Evolutionary conservation across 1,140 invertebrate genomes (phyloP).

Genomic region (Cataglyphis hispanica): DNA sequence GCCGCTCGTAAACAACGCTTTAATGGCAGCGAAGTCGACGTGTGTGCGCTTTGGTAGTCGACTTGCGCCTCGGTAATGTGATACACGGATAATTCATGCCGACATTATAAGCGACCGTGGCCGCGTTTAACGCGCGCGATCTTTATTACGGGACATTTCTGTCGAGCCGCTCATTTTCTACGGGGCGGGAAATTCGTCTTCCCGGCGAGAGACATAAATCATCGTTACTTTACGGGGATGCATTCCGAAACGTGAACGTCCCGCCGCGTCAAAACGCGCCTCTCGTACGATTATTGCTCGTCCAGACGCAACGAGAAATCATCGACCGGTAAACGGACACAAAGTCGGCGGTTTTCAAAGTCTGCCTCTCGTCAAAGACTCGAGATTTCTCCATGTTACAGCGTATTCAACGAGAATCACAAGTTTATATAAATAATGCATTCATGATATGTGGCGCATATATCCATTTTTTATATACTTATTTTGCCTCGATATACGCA

Average conservation of each 20-base stretch:
- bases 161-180: slow-evolving; percentile 50
- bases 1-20: slow-evolving; percentile 70
- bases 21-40: slow-evolving; percentile 59
- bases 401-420: slow-evolving; percentile 2
- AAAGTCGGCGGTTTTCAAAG: background rate
- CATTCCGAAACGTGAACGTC: slow-evolving; percentile 38
- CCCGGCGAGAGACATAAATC: slow-evolving; percentile 47
- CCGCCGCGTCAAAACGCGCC: slow-evolving; percentile 13
- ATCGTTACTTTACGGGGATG: slow-evolving; percentile 34
- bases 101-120: slow-evolving; percentile 46
- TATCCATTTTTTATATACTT: background rate
- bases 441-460: background rate
- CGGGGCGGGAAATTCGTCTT: slow-evolving; percentile 50
- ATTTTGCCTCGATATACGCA: background rate
- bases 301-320: slow-evolving; percentile 11
- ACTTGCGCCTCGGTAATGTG: slow-evolving; percentile 63
- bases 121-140: slow-evolving; percentile 64
- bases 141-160: slow-evolving; percentile 67
- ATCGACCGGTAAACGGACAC: background rate
- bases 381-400: background rate
- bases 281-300: background rate
- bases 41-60: slow-evolving; percentile 63
- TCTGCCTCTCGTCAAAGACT: background rate
- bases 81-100: slow-evolving; percentile 64
- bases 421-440: background rate